Base-by-base conservation (phyloP, 92 coral and sea anemone genomes). In the Parazoanthus atlanticus region DNA sequence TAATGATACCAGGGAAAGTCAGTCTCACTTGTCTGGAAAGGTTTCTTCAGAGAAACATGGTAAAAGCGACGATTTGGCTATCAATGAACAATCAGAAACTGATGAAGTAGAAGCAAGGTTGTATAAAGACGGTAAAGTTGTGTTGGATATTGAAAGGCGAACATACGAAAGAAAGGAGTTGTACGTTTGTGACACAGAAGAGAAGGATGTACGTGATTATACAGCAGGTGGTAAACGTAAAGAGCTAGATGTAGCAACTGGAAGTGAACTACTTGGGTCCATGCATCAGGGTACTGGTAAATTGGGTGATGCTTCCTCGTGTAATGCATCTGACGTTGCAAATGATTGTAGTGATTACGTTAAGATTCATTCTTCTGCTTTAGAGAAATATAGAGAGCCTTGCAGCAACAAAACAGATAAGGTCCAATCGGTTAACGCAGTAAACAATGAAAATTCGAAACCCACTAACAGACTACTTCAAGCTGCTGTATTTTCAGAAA, bases 11-110 rank as follows among this genome's bases (percentile, higher is more conserved):
- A 47, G 4, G 32, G 7, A 46, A 40, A 2, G 23, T 19, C 10
- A 8, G 12, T n/a, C n/a, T 61, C 65, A 26, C 32, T 71, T 67
- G 71, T 74, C 88, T 52, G 64, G n/a, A 32, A 66, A 54, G 78
- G 81, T 40, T 26, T 34, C 36, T 38, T 26, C 13, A 49, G 56
- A 10, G 31, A 33, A 29, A n/a, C 32, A 25, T 5, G 76, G 12
- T 28, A 13, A 21, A 32, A 49, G 56, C 12, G 25, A 34, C 52
- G 83, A 47, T 49, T 6, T 43, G n/a, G 6, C 15, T 28, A 26
- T 19, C 33, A 69, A n/a, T 38, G 16, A 49, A 69, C 41, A 79
- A 40, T 29, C 46, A 34, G 86, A 79, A 65, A 81, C 28, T 65
- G 16, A 32, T 54, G 82, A 74, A 29, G n/a, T 8, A 72, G 81